A percentile compares a stretch with the other conserved stretches of the same genome.
Evolutionary conservation across 2,888 invertebrate species (phyloP).

Genomic region (Plebejus melissa): DNA sequence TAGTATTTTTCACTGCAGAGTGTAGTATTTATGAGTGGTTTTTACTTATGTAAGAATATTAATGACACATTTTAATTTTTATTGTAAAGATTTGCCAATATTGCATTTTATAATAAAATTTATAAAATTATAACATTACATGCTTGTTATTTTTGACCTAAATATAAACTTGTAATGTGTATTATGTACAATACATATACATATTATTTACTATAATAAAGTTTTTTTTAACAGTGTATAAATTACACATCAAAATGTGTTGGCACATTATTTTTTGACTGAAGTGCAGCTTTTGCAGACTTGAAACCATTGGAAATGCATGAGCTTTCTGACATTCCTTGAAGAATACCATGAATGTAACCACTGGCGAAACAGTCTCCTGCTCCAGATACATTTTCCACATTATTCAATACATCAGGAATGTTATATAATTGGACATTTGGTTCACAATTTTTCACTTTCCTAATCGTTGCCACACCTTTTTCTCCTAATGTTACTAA

Average conservation of each 20-base stretch:
- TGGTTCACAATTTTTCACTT: slow-evolving; percentile 42
- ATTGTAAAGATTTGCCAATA: neutral
- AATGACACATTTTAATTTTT: neutral
- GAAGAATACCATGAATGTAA: slow-evolving; percentile 81
- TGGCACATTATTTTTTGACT: slow-evolving; percentile 80
- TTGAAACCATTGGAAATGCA: slow-evolving; percentile 81
- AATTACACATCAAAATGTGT: slow-evolving; percentile 38
- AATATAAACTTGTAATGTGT: neutral
- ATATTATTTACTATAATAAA: too few relatives aligned
- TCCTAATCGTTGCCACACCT: slow-evolving; percentile 75
- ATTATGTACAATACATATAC: too few relatives aligned
- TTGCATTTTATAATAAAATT: neutral
- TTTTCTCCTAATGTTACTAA: slow-evolving; percentile 81
- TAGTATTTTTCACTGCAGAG: neutral
- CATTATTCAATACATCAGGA: slow-evolving; percentile 52
- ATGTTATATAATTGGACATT: slow-evolving; percentile 55
- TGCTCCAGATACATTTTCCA: slow-evolving; percentile 89
- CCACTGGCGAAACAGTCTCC: slow-evolving; percentile 89
- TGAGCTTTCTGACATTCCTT: slow-evolving; percentile 72
- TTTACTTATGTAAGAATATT: neutral
- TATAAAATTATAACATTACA: neutral
- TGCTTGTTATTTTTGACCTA: neutral
- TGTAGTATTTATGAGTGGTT: neutral
- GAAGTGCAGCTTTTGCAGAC: slow-evolving; percentile 80
- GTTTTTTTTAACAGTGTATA: neutral